These are phyloP conservation scores for Crocidura indochinensis DNA, from an alignment of 2,797 vertebrate species.

Conservation along the genomic window DNA sequence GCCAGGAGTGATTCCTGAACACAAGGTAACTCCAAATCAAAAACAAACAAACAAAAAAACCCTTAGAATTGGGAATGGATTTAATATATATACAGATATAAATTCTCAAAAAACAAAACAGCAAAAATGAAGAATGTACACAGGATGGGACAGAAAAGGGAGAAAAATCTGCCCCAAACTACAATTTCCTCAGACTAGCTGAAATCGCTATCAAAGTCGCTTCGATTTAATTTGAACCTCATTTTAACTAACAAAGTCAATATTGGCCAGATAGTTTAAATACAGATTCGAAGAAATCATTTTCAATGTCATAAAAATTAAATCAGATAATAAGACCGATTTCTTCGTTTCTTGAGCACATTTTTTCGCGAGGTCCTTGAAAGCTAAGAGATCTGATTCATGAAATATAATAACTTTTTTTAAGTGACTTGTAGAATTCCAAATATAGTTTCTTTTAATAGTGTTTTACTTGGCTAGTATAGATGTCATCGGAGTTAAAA, in stretches of 20 bases:
- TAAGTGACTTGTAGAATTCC: conserved; percentile 63
- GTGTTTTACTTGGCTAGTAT: conserved; percentile 68
- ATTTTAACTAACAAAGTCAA: conserved; percentile 62
- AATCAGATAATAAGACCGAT: conserved; percentile 50
- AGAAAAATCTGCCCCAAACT: not conserved
- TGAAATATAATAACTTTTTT: conserved; percentile 54
- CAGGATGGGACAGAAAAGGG: not conserved
- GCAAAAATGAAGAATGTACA: not conserved
- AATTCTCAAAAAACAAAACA: conserved; percentile 1
- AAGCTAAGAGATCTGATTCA: conserved; percentile 61
- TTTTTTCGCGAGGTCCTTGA: conserved; percentile 58
- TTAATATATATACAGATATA: not conserved
- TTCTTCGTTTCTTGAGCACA: conserved; percentile 57
- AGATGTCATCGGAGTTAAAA: conserved; percentile 61
- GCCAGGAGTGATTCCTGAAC: too few species aligned
- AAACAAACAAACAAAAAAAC: too few species aligned
- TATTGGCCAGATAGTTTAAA: conserved; percentile 53
- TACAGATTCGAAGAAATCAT: conserved; percentile 32
- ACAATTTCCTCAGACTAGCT: not conserved
- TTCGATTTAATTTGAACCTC: not conserved
- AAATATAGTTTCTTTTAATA: conserved; percentile 68
- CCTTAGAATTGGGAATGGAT: not conserved
- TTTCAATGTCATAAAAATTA: conserved; percentile 67
- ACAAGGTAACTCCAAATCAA: too few species aligned
- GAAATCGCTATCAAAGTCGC: not conserved